Evolutionary conservation across 2,113 vertebrate genomes (phyloP).

Genomic region (Nibea coibor): DNA sequence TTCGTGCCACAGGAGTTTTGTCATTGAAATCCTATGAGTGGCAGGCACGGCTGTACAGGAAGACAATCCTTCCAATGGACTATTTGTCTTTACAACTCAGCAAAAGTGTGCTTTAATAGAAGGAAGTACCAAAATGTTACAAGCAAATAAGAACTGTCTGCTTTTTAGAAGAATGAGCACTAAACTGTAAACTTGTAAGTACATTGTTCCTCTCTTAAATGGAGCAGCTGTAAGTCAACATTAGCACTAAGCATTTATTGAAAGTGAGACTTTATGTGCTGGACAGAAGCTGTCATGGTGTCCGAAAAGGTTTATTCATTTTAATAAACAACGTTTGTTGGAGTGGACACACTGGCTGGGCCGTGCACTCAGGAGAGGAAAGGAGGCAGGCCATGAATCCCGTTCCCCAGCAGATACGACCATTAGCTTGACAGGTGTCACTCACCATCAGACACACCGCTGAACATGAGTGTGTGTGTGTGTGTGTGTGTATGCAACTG

Average conservation of each 20-base stretch:
- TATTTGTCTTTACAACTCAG: too few species aligned
- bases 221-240: not conserved
- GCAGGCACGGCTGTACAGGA: too few species aligned
- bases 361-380: not conserved
- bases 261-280: not conserved
- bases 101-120: not conserved
- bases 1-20: too few species aligned
- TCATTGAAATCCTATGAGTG: too few species aligned
- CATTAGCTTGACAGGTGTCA: constrained; percentile 52
- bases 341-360: not conserved
- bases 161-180: not conserved
- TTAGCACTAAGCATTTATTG: not conserved
- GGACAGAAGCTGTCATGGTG: not conserved
- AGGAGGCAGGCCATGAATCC: not conserved
- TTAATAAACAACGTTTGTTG: not conserved
- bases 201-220: not conserved
- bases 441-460: constrained; percentile 1
- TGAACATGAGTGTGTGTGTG: not conserved
- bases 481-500: not conserved
- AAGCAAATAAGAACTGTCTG: too few species aligned
- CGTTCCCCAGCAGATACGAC: constrained; percentile 46
- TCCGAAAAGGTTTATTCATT: not conserved
- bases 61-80: too few species aligned
- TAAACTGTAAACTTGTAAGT: not conserved
- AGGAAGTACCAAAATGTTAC: not conserved